phyloP scores from a whole-genome alignment of 2,113 vertebrate genomes.

The Petaurus breviceps region DNA sequence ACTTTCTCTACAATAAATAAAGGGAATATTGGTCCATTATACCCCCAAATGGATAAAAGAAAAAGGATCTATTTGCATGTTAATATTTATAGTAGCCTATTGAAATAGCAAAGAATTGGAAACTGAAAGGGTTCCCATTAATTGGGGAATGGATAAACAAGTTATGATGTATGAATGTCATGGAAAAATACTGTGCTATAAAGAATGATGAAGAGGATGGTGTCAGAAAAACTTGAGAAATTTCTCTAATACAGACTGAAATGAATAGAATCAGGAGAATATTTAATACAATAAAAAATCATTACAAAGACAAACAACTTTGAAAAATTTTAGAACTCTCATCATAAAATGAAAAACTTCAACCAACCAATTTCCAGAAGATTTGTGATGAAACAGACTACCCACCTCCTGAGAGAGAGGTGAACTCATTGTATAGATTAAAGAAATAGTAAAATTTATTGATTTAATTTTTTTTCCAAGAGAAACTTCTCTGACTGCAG shows the following conservation, averaged over 20 bases:
- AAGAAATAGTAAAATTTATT: neutral
- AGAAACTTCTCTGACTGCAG: neutral
- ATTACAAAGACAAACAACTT: neutral
- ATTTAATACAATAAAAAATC: neutral
- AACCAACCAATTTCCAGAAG: neutral
- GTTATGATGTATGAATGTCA: neutral
- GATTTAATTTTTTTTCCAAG: neutral
- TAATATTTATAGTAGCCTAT: neutral
- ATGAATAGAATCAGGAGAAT: neutral
- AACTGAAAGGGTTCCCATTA: neutral
- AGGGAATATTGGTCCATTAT: neutral
- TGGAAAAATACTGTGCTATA: neutral
- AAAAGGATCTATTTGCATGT: neutral
- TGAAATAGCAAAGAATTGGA: neutral
- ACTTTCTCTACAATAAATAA: neutral
- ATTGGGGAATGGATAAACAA: neutral
- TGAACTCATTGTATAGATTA: neutral
- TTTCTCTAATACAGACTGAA: neutral
- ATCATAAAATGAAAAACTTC: neutral
- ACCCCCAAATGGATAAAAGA: neutral
- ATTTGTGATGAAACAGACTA: neutral
- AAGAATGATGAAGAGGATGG: neutral
- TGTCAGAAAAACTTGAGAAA: neutral
- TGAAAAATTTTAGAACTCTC: neutral
- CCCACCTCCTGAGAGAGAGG: neutral